Base-by-base conservation (phyloP, 2,888 invertebrate species). In the Griposia aprilina region DNA sequence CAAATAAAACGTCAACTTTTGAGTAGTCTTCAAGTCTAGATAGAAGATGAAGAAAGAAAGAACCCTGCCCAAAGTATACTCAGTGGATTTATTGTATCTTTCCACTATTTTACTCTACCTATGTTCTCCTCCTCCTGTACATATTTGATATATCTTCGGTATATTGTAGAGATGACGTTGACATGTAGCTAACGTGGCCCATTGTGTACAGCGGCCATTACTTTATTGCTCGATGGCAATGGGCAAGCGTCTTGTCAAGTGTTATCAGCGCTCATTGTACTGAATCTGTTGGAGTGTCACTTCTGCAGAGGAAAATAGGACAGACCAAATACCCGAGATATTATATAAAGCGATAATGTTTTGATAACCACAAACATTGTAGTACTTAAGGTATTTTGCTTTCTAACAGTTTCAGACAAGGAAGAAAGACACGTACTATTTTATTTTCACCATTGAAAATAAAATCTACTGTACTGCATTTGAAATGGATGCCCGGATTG, bases 161-260 rank as follows among this genome's bases (percentile, higher is more conserved):
- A 67, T 59, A 82, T 59, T 83, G 70, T 74, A 20, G 60, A 62
- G 41, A 73, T 66, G 74, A 83, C 79, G 81, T 81, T 81, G 84
- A 78, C 74, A 74, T 77, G 83, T 78, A 57, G 66, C 83, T 23
- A 74, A 59, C 83, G 59, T 70, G 45, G 67, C 36, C 80, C 80
- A 79, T 82, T 82, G 74, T 83, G 66, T 74, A 71, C 6, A 82
- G 62, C 45, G 82, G 62, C 74, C 68, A 83, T 82, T 70, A 82
- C 83, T 79, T 80, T 80, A 83, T 82, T 83, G 80, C 80, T 79
- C 67, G 82, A 59, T 68, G 80, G 83, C 62, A 71, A 63, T 82
- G 80, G 82, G 71, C 75, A 80, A 79, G 74, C 80, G 74, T 67
- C 82, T 74, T 82, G 82, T 82, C 82, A 83, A 75, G 57, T 82